Conservation (phyloP, 1,140 invertebrate genomes). For the Hermatobates lingyangjiaoensis region DNA sequence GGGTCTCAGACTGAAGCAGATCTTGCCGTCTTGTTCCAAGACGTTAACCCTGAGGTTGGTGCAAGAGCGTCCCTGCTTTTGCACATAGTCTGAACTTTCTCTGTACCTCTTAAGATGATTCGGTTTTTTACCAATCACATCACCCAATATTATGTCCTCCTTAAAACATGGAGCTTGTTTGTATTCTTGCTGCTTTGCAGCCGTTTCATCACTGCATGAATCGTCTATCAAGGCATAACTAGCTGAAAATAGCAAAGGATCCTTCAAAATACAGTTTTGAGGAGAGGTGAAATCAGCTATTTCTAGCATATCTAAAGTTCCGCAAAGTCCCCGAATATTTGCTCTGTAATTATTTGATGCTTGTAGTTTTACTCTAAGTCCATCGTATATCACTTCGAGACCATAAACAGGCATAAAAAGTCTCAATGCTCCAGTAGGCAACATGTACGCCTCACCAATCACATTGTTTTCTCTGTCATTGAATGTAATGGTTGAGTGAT, state of each 20-base stretch:
- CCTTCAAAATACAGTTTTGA: slow-evolving; percentile 29
- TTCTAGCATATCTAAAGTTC: slow-evolving; percentile 33
- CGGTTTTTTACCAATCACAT: slow-evolving; percentile 7
- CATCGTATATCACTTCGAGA: slow-evolving; percentile 32
- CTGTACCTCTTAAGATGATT: background rate
- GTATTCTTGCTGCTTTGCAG: slow-evolving; percentile 17
- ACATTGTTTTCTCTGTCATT: slow-evolving; percentile 18
- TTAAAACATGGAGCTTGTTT: slow-evolving; percentile 23
- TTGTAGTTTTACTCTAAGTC: slow-evolving; percentile 27
- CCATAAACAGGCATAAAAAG: slow-evolving; percentile 28
- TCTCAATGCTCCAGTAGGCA: slow-evolving; percentile 25
- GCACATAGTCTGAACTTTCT: slow-evolving; percentile 1
- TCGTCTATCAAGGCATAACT: slow-evolving; percentile 31
- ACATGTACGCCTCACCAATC: slow-evolving; percentile 29
- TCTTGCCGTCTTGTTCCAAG: slow-evolving; percentile 23
- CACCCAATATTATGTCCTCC: slow-evolving; percentile 7
- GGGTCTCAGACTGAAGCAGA: slow-evolving; percentile 33
- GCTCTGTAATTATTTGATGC: slow-evolving; percentile 26
- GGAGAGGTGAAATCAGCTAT: slow-evolving; percentile 36
- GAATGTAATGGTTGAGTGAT: slow-evolving; percentile 15
- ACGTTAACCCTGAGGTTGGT: slow-evolving; percentile 14
- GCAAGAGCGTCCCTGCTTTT: background rate
- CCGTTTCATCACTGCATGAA: slow-evolving; percentile 25
- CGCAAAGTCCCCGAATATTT: slow-evolving; percentile 39
- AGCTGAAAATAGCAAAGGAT: slow-evolving; percentile 30